A percentile compares a stretch with the other conserved stretches of the same genome.
Evolutionary conservation across 2,113 vertebrate genomes (phyloP).

Genomic region (Sialia sialis): DNA sequence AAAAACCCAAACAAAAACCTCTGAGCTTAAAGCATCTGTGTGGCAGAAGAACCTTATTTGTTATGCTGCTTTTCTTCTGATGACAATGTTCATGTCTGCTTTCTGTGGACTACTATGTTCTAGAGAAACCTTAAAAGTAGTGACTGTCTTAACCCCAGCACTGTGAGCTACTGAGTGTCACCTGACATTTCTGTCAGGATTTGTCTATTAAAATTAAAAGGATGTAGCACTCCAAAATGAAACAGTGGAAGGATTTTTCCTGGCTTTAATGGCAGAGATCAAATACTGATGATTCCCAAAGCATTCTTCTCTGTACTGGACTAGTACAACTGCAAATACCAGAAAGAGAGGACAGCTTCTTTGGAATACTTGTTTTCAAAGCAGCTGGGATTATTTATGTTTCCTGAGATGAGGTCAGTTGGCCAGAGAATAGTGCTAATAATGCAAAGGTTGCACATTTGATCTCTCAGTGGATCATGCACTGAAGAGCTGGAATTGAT

Average conservation of each 20-base stretch:
- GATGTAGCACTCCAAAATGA: not conserved
- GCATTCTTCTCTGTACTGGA: not conserved
- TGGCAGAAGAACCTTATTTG: not conserved
- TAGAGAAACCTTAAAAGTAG: not conserved
- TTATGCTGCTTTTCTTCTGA: not conserved
- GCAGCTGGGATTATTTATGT: not conserved
- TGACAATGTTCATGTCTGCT: not conserved
- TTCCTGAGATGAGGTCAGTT: constrained; percentile 35
- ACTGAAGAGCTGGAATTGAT: not conserved
- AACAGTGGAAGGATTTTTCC: not conserved
- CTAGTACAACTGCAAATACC: not conserved
- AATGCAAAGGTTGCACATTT: constrained; percentile 54
- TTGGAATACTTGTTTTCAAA: not conserved
- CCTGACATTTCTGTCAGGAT: not conserved
- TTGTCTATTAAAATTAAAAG: not conserved
- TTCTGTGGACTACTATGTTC: not conserved
- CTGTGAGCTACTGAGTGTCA: not conserved
- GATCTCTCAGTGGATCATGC: not conserved
- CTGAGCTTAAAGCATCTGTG: not conserved
- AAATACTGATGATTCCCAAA: not conserved
- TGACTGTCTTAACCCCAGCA: not conserved
- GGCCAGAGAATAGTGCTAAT: constrained; percentile 57
- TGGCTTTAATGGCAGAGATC: not conserved
- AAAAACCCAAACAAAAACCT: not conserved
- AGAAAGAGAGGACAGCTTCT: not conserved